Conservation (phyloP, 2,113 vertebrate species). For the Irena cyanogastra region DNA sequence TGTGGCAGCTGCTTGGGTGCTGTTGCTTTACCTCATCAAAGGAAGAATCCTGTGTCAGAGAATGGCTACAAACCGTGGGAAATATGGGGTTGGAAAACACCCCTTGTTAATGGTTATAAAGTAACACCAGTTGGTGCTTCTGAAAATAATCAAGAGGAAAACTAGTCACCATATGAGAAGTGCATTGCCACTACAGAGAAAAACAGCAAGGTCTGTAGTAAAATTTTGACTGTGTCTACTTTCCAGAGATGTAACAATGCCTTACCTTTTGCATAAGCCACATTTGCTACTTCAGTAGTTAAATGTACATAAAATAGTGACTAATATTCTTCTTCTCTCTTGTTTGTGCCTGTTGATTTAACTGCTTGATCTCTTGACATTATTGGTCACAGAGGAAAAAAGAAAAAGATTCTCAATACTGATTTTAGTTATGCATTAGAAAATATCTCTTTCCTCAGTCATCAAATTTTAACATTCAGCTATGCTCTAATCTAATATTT, state of each 20-base stretch:
- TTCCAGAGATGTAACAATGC: background rate
- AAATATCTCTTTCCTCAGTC: background rate
- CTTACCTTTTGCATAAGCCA: background rate
- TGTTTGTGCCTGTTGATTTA: background rate
- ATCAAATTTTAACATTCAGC: background rate
- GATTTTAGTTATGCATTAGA: background rate
- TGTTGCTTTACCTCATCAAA: background rate
- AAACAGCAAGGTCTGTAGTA: accelerated
- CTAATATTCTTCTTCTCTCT: background rate
- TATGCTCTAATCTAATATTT: background rate
- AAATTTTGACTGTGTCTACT: background rate
- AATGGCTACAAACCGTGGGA: background rate
- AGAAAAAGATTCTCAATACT: background rate
- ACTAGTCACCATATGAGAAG: background rate
- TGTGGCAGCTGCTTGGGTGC: background rate
- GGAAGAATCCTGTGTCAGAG: background rate
- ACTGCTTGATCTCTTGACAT: background rate
- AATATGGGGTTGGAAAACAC: background rate
- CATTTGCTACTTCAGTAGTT: background rate
- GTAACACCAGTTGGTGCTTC: background rate
- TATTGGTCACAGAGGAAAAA: background rate
- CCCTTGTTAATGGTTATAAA: background rate
- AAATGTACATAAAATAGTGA: background rate
- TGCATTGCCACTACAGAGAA: background rate
- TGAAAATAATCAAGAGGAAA: background rate